Conservation (phyloP, 2,113 vertebrate species). For the Xyrauchen texanus region DNA sequence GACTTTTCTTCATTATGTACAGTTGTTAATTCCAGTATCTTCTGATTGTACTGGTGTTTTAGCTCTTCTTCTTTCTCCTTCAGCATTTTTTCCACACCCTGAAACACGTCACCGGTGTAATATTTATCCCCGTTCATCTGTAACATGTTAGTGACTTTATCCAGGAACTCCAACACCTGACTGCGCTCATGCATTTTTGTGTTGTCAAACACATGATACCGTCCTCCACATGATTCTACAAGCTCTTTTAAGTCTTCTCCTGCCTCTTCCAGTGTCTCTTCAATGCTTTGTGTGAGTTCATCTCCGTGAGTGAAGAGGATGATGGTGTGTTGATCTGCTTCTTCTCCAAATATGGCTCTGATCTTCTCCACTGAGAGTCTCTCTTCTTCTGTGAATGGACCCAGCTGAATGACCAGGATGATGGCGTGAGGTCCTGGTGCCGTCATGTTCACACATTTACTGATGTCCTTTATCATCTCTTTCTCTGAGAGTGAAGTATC, state of each 20-base stretch:
- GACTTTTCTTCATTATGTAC: neutral
- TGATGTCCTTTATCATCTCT: no score
- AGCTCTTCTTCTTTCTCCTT: neutral
- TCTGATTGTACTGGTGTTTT: neutral
- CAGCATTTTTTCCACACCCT: constrained; percentile 7
- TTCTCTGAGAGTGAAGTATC: no score
- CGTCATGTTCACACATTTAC: no score
- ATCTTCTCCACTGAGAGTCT: no score
- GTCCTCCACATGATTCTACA: neutral
- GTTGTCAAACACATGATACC: constrained; percentile 36
- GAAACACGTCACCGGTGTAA: neutral
- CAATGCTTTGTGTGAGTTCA: neutral
- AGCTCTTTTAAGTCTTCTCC: neutral
- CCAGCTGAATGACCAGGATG: no score
- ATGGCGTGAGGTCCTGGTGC: no score
- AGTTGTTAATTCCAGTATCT: neutral
- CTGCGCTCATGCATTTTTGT: neutral
- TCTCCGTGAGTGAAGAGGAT: no score
- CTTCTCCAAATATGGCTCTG: no score
- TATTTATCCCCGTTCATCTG: neutral
- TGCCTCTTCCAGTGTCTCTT: neutral
- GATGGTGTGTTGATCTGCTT: no score
- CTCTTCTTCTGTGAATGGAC: no score
- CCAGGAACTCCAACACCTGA: constrained; percentile 27
- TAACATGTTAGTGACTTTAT: constrained; percentile 21